Conservation (phyloP, 2,888 invertebrate species). For the Cephus runcator region DNA sequence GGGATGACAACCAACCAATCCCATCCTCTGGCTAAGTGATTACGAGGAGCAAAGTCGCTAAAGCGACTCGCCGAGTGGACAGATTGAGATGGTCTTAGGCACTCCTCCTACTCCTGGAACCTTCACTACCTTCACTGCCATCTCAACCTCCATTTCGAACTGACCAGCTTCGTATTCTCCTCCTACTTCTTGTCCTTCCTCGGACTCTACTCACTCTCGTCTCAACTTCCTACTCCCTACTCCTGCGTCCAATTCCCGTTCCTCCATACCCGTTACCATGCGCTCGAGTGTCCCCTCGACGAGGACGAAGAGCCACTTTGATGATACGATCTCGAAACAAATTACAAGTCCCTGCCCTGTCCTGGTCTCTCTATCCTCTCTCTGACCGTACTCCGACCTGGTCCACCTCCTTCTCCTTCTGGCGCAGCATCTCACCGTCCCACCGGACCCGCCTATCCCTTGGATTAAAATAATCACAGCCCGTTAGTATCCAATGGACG, state of each 20-base stretch:
- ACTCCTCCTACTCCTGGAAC: slow-evolving; percentile 26
- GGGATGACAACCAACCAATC: slow-evolving; percentile 20
- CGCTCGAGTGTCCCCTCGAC: slow-evolving; percentile 40
- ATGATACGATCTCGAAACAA: slow-evolving; percentile 64
- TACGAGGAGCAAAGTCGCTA: slow-evolving; percentile 38
- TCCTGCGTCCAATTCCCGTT: slow-evolving; percentile 24
- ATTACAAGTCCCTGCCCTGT: slow-evolving; percentile 51
- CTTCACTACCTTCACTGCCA: background rate
- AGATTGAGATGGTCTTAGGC: slow-evolving; percentile 39
- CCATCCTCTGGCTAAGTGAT: slow-evolving; percentile 28
- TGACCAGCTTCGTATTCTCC: slow-evolving; percentile 17
- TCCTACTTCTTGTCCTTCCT: slow-evolving; percentile 18
- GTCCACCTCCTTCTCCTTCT: background rate
- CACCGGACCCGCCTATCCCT: slow-evolving; percentile 20
- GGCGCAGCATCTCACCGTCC: background rate
- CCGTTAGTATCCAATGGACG: slow-evolving; percentile 38
- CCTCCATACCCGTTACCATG: slow-evolving; percentile 29
- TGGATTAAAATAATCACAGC: slow-evolving; percentile 54
- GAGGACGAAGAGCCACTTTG: slow-evolving; percentile 57
- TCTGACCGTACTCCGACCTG: background rate
- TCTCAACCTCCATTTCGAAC: background rate
- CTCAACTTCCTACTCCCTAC: slow-evolving; percentile 4
- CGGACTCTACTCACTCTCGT: slow-evolving; percentile 17
- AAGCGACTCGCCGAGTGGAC: slow-evolving; percentile 36
- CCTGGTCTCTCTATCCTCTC: slow-evolving; percentile 19